Conservation (phyloP, 2,113 vertebrate species). For the Ailurus styani region DNA sequence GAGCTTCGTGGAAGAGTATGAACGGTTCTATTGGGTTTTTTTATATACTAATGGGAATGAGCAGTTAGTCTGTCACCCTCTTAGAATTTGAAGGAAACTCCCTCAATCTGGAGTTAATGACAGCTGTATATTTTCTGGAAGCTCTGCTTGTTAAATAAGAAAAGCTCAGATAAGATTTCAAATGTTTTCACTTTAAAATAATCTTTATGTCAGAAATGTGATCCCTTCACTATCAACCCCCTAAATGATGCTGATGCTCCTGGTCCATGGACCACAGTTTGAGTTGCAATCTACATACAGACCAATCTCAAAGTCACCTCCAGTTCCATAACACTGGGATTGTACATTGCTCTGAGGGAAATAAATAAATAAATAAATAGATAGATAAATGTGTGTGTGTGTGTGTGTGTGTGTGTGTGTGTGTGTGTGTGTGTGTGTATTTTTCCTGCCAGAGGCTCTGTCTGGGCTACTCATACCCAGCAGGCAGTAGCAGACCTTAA, state of each 20-base stretch:
- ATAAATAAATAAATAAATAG: background rate
- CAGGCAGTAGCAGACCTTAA: background rate
- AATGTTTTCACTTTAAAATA: background rate
- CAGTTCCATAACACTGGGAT: background rate
- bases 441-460: background rate
- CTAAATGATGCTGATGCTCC: background rate
- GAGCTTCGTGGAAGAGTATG: background rate
- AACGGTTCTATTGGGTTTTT: background rate
- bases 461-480: background rate
- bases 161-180: background rate
- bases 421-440: no score
- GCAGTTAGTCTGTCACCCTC: background rate
- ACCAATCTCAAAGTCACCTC: background rate
- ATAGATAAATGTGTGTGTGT: no score
- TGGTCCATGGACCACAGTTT: background rate
- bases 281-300: background rate
- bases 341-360: background rate
- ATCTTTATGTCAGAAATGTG: background rate
- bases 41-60: background rate
- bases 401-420: no score
- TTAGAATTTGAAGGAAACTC: background rate
- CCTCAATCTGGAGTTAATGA: background rate
- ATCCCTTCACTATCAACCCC: background rate
- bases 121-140: background rate
- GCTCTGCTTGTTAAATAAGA: background rate